Evolutionary conservation across 2,797 vertebrate genomes (phyloP), one percentile per base, ranked within the genome.

Genomic region (Sparus aurata): DNA sequence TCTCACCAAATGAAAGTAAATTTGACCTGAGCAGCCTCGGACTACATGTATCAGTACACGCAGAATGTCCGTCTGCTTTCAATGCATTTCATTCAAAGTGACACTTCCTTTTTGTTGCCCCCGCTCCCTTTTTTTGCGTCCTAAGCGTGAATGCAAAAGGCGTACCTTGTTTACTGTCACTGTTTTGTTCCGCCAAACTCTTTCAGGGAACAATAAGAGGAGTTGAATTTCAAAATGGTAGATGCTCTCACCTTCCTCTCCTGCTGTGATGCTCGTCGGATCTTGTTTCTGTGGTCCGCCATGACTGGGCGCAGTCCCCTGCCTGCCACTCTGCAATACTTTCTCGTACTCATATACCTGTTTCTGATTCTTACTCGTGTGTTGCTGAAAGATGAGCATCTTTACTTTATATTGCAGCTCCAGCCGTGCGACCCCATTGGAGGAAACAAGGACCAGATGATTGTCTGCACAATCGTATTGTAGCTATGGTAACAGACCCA

Each of bases 401-500:
- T 97, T 97, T 96, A 97, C 96, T 98, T 97, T 95, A 95, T 95
- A 95, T 96, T 96, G 96, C 96, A 96, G 97, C 96, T 95, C 92
- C 91, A 95, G 96, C 95, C 95, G 95, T 95, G 93, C 95, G 79
- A 94, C 94, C 96, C 95, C 95, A 98, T 98, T 98, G 97, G 97
- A 96, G 96, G 96, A 96, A 80, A 93, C 92, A 86, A 95, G 95
- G 94, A 98, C 96, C 97, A 97, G 97, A 97, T 97, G 97, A 97
- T 96, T 96, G 95, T 96, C 96, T 96, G 96, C 95, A 92, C 95
- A 96, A 96, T 96, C 95, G 94, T 95, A 95, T 94, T 93, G 97
- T 99, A 97, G 95, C 97, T 97, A 98, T 99, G 97, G 97, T 96
- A 98, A 99, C 98, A 95, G 94, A 95, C 95, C 96, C 96, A 96